phyloP scores from a whole-genome alignment of 2,797 vertebrate species.

The Streptopelia turtur region DNA sequence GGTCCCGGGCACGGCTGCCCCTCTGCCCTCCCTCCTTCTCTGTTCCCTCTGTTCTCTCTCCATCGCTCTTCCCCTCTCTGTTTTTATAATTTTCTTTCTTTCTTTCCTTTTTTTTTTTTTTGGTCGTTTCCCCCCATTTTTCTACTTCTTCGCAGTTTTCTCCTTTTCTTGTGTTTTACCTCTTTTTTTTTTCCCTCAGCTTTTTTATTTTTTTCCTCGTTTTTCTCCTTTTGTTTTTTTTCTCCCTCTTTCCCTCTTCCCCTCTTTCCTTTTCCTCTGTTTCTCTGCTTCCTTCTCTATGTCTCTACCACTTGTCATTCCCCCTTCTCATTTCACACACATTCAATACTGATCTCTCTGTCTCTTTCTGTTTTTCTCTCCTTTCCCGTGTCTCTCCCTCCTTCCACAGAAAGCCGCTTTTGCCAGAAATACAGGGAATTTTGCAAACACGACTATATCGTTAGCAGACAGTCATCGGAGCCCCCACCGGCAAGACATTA shows the following conservation, averaged over 20 bases:
- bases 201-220: no score
- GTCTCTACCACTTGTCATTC: not conserved
- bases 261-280: fast-evolving
- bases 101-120: no score
- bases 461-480: not conserved
- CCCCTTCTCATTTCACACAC: not conserved
- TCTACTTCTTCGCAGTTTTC: no score
- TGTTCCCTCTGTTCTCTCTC: not conserved
- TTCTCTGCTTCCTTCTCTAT: no score
- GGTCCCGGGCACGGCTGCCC: not conserved
- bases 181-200: no score
- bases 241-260: no score
- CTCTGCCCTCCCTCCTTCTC: not conserved
- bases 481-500: not conserved
- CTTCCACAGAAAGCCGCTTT: not conserved
- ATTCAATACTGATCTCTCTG: not conserved
- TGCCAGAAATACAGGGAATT: not conserved
- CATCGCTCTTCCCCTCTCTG: not conserved
- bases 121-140: no score
- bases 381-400: not conserved
- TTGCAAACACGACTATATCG: not conserved
- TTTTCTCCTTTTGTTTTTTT: fast-evolving
- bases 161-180: not conserved
- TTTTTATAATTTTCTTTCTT: not conserved
- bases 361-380: not conserved